Conservation (phyloP, 2,888 invertebrate species). For the Oscheius sp. region DNA sequence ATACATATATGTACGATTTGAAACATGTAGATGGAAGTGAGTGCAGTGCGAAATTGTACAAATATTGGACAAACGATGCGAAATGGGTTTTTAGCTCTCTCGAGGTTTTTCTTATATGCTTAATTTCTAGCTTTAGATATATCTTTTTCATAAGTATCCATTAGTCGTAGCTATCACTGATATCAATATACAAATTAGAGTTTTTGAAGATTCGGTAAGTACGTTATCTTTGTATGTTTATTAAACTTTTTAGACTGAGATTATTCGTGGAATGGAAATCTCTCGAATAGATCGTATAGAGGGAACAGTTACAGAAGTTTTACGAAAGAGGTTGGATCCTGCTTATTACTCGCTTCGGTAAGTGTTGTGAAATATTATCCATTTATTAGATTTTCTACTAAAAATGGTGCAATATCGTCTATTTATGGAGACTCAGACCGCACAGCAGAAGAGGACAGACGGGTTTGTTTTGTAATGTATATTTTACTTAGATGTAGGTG, state of each 20-base stretch:
- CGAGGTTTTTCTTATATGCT: not conserved
- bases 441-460: not conserved
- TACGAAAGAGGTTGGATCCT: not conserved
- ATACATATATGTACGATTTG: slow-evolving; percentile 3
- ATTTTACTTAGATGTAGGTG: too few species aligned
- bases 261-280: slow-evolving; percentile 6
- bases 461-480: not conserved
- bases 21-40: not conserved
- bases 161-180: not conserved
- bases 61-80: slow-evolving; percentile 9
- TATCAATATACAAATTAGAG: slow-evolving; percentile 2
- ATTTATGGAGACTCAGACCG: not conserved
- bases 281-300: not conserved
- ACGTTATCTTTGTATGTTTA: not conserved
- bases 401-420: not conserved
- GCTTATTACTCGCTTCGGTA: slow-evolving; percentile 5
- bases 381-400: slow-evolving; percentile 2
- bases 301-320: not conserved
- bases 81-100: slow-evolving; percentile 19
- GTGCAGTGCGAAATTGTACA: slow-evolving; percentile 6
- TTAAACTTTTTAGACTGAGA: not conserved
- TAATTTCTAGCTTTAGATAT: not conserved
- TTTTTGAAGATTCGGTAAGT: not conserved
- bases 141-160: slow-evolving; percentile 7
- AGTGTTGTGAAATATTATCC: not conserved